These are phyloP conservation scores for Drosophila atripex DNA, from an alignment of 2,888 invertebrate species.

Conservation along the genomic window DNA sequence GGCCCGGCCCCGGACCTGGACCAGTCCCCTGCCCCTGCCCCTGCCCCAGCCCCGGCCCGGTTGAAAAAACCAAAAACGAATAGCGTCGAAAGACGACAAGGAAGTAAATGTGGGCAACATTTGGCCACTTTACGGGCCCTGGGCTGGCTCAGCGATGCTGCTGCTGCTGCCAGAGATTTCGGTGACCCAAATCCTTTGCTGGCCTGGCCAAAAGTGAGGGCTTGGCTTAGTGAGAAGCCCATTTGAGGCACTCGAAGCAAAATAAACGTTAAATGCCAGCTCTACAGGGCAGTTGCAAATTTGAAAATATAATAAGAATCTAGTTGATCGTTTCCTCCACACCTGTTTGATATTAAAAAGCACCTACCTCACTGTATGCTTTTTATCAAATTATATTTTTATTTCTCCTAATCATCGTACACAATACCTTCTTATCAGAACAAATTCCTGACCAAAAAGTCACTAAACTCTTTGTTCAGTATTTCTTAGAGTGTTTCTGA, in stretches of 20 bases:
- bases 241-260: constrained; percentile 19
- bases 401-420: neutral
- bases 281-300: no score
- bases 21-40: no score
- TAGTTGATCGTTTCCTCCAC: neutral
- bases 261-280: neutral
- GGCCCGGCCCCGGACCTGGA: constrained; percentile 13
- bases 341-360: neutral
- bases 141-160: constrained; percentile 15
- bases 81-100: constrained; percentile 4
- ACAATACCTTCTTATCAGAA: neutral
- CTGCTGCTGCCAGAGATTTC: constrained; percentile 67
- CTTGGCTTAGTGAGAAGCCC: constrained; percentile 28
- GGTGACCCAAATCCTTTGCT: constrained; percentile 74
- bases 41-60: constrained; percentile 4
- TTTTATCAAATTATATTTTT: neutral
- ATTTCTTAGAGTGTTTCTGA: constrained; percentile 13
- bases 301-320: no score
- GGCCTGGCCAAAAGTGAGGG: constrained; percentile 48
- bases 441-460: neutral
- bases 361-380: neutral
- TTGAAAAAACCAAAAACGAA: constrained; percentile 1
- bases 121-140: constrained; percentile 67
- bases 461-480: neutral
- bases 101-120: constrained; percentile 64